Conservation (phyloP, 1,140 invertebrate genomes). For the Drosophila serrata region DNA sequence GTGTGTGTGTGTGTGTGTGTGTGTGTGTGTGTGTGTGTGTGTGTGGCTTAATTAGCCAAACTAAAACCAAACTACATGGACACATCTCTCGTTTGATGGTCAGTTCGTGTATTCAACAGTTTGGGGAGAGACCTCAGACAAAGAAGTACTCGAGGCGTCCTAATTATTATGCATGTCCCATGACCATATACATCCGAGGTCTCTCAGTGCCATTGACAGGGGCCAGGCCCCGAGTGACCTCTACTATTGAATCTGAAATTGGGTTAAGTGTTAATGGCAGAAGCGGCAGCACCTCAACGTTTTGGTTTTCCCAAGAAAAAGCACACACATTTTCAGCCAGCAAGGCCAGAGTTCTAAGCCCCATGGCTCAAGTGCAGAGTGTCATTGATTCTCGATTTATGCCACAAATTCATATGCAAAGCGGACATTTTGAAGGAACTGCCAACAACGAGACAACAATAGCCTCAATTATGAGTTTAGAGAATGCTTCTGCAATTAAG, state of each 20-base stretch:
- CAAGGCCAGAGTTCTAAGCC: slow-evolving; percentile 19
- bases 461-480: slow-evolving; percentile 10
- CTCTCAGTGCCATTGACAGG: slow-evolving; percentile 48
- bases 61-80: slow-evolving; percentile 53
- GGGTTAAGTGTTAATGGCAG: slow-evolving; percentile 73
- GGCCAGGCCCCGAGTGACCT: slow-evolving; percentile 48
- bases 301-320: slow-evolving; percentile 11
- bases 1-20: too few relatives aligned
- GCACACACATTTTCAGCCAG: neutral
- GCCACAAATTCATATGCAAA: slow-evolving; percentile 8
- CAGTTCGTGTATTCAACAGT: slow-evolving; percentile 40
- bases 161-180: slow-evolving; percentile 57
- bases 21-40: slow-evolving; percentile 16
- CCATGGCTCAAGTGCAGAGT: slow-evolving; percentile 34
- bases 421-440: neutral
- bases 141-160: slow-evolving; percentile 34
- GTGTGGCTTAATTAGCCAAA: slow-evolving; percentile 60
- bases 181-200: slow-evolving; percentile 42
- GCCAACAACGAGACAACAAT: slow-evolving; percentile 18
- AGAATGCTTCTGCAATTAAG: slow-evolving; percentile 21
- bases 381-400: slow-evolving; percentile 19
- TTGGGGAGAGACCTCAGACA: slow-evolving; percentile 50
- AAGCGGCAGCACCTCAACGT: slow-evolving; percentile 29
- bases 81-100: slow-evolving; percentile 40
- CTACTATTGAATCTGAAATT: slow-evolving; percentile 60